Evolutionary conservation across 2,888 invertebrate species (phyloP), one percentile per base, ranked within the genome.

Genomic region (Chironomus tentans): DNA sequence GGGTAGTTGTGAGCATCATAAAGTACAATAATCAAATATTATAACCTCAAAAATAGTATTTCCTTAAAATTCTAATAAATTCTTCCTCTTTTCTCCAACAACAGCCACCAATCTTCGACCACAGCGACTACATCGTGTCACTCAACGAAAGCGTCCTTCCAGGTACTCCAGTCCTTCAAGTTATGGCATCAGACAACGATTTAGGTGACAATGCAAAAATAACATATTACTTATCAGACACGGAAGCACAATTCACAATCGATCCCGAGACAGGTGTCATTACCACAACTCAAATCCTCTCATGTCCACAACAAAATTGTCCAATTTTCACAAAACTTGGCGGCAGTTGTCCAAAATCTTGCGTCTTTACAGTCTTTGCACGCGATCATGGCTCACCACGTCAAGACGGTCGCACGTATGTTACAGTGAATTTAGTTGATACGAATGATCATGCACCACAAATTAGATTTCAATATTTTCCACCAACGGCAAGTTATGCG

Each of bases 381-480:
- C 87, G 93, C 78, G 97, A 98, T 85, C 93, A 95, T 81, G 97
- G 97, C 3, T 90, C 92, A 46, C 96, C 97, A 0, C 86, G 94
- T 70, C 95, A 96, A 83, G 94, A 95, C 83, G 96, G 95, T 2
- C 87, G 96, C 76, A 94, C 97, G 3, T 96, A 95, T 83, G 95
- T 97, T 38, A 96, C 95, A 69, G 94, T 97, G 3, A 95, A 95
- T 85, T 87, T 96, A 70, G 88, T 95, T 77, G 95, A 96, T 82
- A 94, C 95, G 47, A 97, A 97, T 83, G 95, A 96, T 85, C 95
- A 97, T 83, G 95, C 95, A 84, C 96, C 96, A 4, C 89, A 92
- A 70, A 95, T 97, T 79, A 91, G 92, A 78, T 93, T 97, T 84
- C 90, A 92, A 73, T 95, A 94, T 82, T 93, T 96, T 83, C 90